A percentile compares a stretch with the other conserved stretches of the same genome.
phyloP scores from a whole-genome alignment of 2,888 invertebrate genomes.

The Hydrotaea diabolus region DNA sequence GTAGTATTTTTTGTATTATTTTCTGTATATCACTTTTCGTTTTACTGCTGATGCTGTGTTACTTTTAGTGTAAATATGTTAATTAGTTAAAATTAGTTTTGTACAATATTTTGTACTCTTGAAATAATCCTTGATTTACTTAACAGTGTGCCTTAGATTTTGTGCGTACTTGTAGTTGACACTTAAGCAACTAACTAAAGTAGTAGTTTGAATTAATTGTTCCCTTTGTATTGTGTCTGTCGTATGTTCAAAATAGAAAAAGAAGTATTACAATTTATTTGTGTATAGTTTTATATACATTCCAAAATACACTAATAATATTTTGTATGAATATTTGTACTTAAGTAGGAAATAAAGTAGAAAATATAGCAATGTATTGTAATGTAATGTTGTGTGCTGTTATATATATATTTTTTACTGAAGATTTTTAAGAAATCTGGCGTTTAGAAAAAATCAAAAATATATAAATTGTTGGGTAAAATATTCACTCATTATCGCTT shows the following conservation, averaged over 20 bases:
- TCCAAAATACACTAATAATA: constrained; percentile 40
- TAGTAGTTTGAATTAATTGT: neutral
- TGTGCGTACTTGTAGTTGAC: no score
- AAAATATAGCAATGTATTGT: no score
- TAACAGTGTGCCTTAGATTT: neutral
- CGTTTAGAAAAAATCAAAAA: no score
- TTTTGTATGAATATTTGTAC: constrained; percentile 41
- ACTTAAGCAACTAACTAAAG: neutral
- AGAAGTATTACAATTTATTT: constrained; percentile 26
- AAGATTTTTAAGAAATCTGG: no score
- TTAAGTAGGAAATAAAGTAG: constrained; percentile 42
- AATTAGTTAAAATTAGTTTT: constrained; percentile 9
- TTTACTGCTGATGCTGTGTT: neutral
- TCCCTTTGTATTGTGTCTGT: neutral
- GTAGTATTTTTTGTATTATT: neutral
- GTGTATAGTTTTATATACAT: constrained; percentile 71
- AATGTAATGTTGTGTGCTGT: no score
- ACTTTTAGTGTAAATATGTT: constrained; percentile 9
- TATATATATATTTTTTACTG: no score
- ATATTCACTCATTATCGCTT: no score
- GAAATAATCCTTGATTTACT: constrained; percentile 5
- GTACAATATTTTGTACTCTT: neutral
- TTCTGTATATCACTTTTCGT: neutral
- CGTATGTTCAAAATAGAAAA: neutral
- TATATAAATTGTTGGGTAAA: no score